These are phyloP conservation scores for Palaemon carinicauda DNA, from an alignment of 1,140 invertebrate species.

Conservation along the genomic window DNA sequence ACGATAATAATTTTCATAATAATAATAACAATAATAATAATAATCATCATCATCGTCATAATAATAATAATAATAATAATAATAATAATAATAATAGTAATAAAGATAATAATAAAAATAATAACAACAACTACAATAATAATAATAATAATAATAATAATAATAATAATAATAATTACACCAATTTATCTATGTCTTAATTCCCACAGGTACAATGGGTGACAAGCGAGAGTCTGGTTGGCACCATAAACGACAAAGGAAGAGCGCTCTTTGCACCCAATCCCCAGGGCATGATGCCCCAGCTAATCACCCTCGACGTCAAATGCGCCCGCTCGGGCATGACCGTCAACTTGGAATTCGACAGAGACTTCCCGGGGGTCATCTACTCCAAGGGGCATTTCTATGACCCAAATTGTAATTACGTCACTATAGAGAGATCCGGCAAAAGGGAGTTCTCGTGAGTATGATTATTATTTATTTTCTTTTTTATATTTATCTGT, in stretches of 20 bases:
- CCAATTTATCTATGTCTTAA: background rate
- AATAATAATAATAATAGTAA: background rate
- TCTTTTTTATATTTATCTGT: too few relatives aligned
- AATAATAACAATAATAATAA: too few relatives aligned
- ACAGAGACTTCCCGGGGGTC: conserved; percentile 74
- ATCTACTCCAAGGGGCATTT: conserved; percentile 78
- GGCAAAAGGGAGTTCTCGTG: conserved; percentile 30
- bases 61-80: too few relatives aligned
- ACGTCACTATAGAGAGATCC: conserved; percentile 59
- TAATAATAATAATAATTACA: background rate
- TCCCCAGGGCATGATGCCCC: conserved; percentile 54
- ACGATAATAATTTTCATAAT: too few relatives aligned
- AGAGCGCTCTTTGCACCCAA: background rate
- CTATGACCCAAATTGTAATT: conserved; percentile 75
- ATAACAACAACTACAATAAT: too few relatives aligned
- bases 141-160: background rate
- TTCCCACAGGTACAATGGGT: background rate
- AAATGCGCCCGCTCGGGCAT: conserved; percentile 72
- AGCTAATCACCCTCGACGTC: conserved; percentile 71
- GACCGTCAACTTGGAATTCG: conserved; percentile 73
- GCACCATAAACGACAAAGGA: background rate
- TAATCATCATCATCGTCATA: too few relatives aligned
- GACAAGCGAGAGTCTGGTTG: background rate
- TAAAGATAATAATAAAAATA: too few relatives aligned
- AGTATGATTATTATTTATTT: conserved; percentile 9